Evolutionary conservation across 2,888 invertebrate genomes (phyloP), one percentile per base, ranked within the genome.

Genomic region (Sarcophaga caerulescens): DNA sequence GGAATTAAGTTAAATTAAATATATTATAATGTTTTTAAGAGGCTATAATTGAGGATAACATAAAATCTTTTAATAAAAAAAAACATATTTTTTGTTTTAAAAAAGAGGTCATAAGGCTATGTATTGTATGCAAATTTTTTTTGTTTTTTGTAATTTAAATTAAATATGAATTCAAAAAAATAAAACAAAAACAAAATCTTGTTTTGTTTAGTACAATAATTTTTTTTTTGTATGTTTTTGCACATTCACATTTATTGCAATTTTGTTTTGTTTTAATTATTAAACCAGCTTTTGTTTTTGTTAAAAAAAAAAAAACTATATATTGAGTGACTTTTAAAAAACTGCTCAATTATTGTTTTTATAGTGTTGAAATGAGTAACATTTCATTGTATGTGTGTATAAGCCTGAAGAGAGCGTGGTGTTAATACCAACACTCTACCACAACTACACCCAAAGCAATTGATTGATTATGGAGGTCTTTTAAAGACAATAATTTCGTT

Each of bases 221-320:
- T 10, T n/a, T n/a, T 60, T 66, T 45, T 35, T 47, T 77, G 60
- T 17, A 17, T 21, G 25, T 63, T 77, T 77, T 82, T 82, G 60
- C 52, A 77, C 82, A 82, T 82, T 82, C 82, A 82, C 77, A 82
- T 14, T 47, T 47, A 47, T 77, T 82, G 77, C 82, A 82, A n/a
- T 82, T 77, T 47, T 47, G 35, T 47, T 66, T 71, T 66, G 69
- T 77, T 47, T 47, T 63, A 14, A 60, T 76, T 66, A 65, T 14
- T 45, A 77, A 35, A 35, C 35, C 1, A 68, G 78, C 71, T 74
- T 79, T 82, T 23, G n/a, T 21, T 76, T 63, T 62, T 62, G 14
- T 47, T 47, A 2, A 47, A 47, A 47, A 47, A 47, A 62, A 62
- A 19, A 57, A 19, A 57, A 25, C 2, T 19, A 68, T 35, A 6